Evolutionary conservation across 2,797 vertebrate species (phyloP).

Genomic region (Enteromius paludinosus): DNA sequence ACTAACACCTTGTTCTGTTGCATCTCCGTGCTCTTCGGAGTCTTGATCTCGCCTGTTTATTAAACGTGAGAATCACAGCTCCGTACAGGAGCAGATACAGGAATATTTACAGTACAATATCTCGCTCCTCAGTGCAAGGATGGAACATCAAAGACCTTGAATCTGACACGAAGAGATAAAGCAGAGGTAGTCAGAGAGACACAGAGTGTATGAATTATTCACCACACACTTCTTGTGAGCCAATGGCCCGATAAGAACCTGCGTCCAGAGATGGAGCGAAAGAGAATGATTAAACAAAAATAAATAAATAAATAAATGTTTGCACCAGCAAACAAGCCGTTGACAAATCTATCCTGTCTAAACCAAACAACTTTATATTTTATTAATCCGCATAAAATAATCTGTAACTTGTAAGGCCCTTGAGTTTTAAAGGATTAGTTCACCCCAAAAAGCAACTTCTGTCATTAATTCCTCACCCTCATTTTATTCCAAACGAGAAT

Average conservation of each 20-base stretch:
- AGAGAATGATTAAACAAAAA: constrained; percentile 16
- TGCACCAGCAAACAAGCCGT: not conserved
- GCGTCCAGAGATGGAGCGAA: not conserved
- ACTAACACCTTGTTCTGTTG: not conserved
- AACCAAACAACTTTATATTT: not conserved
- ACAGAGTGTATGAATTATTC: constrained; percentile 40
- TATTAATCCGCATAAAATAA: not conserved
- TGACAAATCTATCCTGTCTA: not conserved
- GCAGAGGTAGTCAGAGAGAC: constrained; percentile 40
- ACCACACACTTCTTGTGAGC: constrained; percentile 15
- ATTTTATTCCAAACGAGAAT: not conserved
- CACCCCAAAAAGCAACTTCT: not conserved
- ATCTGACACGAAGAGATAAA: constrained; percentile 51
- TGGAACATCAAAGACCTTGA: constrained; percentile 38
- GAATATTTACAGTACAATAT: constrained; percentile 34
- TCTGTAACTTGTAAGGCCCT: not conserved
- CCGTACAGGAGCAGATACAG: not conserved
- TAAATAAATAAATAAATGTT: not conserved
- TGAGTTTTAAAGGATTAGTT: not conserved
- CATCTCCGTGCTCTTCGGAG: not conserved
- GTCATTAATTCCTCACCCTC: not conserved
- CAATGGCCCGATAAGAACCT: constrained; percentile 18
- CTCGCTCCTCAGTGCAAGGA: not conserved
- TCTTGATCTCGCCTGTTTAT: constrained; percentile 29
- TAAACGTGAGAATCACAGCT: constrained; percentile 25